These are phyloP conservation scores for Tetanocera ferruginea DNA, from an alignment of 2,888 invertebrate genomes.

Conservation along the genomic window DNA sequence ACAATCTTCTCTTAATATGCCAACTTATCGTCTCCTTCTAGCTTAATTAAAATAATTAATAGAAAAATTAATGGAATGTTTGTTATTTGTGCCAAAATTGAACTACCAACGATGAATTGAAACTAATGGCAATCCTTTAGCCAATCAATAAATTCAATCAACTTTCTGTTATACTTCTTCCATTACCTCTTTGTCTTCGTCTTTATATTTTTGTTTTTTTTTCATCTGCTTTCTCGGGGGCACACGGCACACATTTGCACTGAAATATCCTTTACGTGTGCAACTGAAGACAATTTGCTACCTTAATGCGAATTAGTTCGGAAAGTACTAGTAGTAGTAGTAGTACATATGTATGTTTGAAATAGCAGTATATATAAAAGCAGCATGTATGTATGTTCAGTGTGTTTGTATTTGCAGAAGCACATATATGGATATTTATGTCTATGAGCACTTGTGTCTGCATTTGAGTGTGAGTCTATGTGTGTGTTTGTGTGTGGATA, in stretches of 20 bases:
- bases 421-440: slow-evolving; percentile 3
- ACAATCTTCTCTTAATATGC: too few species aligned
- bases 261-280: slow-evolving; percentile 29
- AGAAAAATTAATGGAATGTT: too few species aligned
- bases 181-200: not conserved
- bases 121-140: too few species aligned
- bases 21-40: too few species aligned
- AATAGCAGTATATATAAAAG: not conserved
- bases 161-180: too few species aligned
- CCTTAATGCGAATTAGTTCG: slow-evolving; percentile 24
- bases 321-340: not conserved
- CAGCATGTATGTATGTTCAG: not conserved
- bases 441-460: not conserved
- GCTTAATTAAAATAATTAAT: too few species aligned
- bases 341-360: not conserved
- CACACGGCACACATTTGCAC: slow-evolving; percentile 14
- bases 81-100: too few species aligned
- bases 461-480: not conserved
- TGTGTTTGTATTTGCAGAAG: not conserved
- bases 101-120: too few species aligned
- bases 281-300: slow-evolving; percentile 16
- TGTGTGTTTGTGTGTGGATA: not conserved
- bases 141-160: too few species aligned
- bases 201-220: not conserved
- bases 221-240: not conserved